Evolutionary conservation across 2,888 invertebrate genomes (phyloP).

Genomic region (Thyatira batis): DNA sequence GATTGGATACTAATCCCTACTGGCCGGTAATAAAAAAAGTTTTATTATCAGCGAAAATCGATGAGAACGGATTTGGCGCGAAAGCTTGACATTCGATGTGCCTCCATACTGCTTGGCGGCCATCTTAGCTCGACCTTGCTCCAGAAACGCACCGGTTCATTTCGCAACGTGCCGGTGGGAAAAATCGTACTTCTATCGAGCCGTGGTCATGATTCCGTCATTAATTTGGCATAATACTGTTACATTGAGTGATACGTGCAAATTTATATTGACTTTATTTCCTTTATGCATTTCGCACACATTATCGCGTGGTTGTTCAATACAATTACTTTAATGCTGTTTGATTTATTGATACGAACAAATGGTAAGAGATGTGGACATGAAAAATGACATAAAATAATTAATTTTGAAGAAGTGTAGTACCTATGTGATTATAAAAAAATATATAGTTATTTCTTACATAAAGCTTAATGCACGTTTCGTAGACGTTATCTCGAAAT

Average conservation of each 20-base stretch:
- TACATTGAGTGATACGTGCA: not conserved
- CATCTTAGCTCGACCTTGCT: slow-evolving; percentile 74
- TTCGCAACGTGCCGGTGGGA: slow-evolving; percentile 70
- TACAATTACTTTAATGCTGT: not conserved
- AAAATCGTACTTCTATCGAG: slow-evolving; percentile 65
- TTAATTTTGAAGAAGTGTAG: too few relatives aligned
- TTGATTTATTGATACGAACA: too few relatives aligned
- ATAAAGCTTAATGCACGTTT: too few relatives aligned
- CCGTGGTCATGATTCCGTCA: slow-evolving; percentile 36
- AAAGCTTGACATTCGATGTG: slow-evolving; percentile 67
- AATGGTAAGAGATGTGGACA: too few relatives aligned
- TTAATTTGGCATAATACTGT: not conserved
- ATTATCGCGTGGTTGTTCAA: not conserved
- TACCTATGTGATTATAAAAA: too few relatives aligned
- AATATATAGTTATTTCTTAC: too few relatives aligned
- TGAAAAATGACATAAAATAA: too few relatives aligned
- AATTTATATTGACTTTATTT: not conserved
- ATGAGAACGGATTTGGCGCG: slow-evolving; percentile 59
- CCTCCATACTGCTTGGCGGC: slow-evolving; percentile 65
- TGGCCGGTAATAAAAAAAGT: slow-evolving; percentile 11
- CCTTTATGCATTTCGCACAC: not conserved
- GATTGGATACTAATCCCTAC: too few relatives aligned
- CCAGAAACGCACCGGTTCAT: slow-evolving; percentile 66
- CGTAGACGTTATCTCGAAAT: too few relatives aligned
- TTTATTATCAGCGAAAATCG: slow-evolving; percentile 35